These are phyloP conservation scores for Stramonita haemastoma DNA, from an alignment of 2,888 invertebrate species.

Conservation along the genomic window DNA sequence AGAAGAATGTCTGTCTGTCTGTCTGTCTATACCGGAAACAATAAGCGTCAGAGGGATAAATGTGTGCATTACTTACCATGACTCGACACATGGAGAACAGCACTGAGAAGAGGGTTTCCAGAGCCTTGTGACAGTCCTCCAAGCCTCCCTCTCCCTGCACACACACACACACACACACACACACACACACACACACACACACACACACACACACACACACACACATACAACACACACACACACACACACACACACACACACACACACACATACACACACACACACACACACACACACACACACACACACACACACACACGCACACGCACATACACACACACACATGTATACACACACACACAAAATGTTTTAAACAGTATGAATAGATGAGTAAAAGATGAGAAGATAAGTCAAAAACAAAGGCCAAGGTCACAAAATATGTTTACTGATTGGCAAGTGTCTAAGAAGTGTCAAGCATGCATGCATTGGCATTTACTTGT, in stretches of 20 bases:
- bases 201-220: constrained; percentile 9
- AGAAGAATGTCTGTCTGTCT: too few relatives aligned
- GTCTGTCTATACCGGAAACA: too few relatives aligned
- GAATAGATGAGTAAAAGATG: too few relatives aligned
- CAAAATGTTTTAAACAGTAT: too few relatives aligned
- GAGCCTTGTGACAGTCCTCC: constrained; percentile 88
- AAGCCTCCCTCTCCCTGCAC: constrained; percentile 87
- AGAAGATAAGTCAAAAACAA: too few relatives aligned
- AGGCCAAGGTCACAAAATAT: too few relatives aligned
- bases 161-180: constrained; percentile 1
- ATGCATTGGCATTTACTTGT: too few relatives aligned
- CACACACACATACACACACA: background rate
- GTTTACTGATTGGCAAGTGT: too few relatives aligned
- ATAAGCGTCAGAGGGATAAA: background rate
- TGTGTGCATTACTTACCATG: constrained; percentile 81
- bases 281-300: background rate
- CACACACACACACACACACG: background rate
- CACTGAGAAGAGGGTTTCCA: constrained; percentile 92
- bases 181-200: constrained; percentile 35
- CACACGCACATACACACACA: constrained; percentile 9
- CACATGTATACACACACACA: background rate
- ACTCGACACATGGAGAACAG: constrained; percentile 91
- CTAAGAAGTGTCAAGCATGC: too few relatives aligned
- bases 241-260: background rate
- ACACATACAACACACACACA: background rate